phyloP scores from a whole-genome alignment of 2,113 vertebrate species.

The Vidua macroura region DNA sequence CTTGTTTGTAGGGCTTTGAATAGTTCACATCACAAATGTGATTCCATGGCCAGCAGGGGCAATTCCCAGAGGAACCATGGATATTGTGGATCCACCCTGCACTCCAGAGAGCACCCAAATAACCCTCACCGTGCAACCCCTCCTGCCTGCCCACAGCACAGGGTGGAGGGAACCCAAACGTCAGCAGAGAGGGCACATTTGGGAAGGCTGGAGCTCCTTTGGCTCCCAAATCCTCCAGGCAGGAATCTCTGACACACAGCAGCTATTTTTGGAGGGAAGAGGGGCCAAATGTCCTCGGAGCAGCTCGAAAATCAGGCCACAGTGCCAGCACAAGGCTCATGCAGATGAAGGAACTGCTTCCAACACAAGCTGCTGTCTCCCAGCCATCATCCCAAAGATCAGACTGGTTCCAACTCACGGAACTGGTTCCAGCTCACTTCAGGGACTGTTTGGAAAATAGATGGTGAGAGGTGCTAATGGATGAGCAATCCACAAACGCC shows the following conservation, averaged over 20 bases:
- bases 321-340: background rate
- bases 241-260: background rate
- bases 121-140: background rate
- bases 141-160: background rate
- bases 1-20: background rate
- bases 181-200: background rate
- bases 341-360: background rate
- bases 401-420: rapidly evolving
- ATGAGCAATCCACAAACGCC: background rate
- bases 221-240: background rate
- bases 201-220: background rate
- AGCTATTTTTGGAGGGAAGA: background rate
- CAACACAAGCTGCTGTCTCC: background rate
- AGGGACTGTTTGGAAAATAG: background rate
- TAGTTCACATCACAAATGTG: rapidly evolving
- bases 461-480: background rate
- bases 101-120: background rate
- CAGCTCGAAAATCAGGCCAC: background rate
- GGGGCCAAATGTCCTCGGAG: background rate
- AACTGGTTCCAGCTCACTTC: background rate
- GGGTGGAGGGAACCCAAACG: background rate
- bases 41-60: background rate
- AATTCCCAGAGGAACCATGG: background rate
- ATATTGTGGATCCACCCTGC: background rate
- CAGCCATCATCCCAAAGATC: background rate